A percentile compares a stretch with the other conserved stretches of the same genome.
Conservation (phyloP, 1,140 invertebrate species). For the Probaryconus sp. region DNA sequence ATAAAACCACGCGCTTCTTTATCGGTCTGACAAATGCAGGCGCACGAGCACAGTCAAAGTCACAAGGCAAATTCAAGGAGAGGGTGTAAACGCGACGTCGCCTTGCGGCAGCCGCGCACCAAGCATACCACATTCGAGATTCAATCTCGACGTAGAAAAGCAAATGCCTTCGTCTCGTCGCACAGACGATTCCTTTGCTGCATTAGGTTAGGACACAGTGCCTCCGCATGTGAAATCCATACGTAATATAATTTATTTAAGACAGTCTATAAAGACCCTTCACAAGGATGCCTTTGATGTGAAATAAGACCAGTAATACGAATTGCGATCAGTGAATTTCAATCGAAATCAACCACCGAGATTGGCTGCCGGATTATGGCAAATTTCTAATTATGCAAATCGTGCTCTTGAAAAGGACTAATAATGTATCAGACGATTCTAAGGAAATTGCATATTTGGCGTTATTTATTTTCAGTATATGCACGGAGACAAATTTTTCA, state of each 20-base stretch:
- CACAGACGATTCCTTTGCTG: slow-evolving; percentile 58
- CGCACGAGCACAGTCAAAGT: too few relatives aligned
- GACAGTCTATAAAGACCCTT: slow-evolving; percentile 58
- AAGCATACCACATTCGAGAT: slow-evolving; percentile 45
- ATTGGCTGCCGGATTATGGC: slow-evolving; percentile 41
- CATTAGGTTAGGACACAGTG: slow-evolving; percentile 57
- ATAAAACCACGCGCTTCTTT: slow-evolving; percentile 60
- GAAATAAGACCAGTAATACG: slow-evolving; percentile 58
- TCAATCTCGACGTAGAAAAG: slow-evolving; percentile 55
- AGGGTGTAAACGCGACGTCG: slow-evolving; percentile 52
- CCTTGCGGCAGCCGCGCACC: slow-evolving; percentile 22
- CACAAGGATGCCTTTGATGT: slow-evolving; percentile 56
- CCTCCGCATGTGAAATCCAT: slow-evolving; percentile 57
- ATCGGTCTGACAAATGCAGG: slow-evolving; percentile 52
- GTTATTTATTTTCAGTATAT: slow-evolving; percentile 24
- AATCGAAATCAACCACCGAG: slow-evolving; percentile 52
- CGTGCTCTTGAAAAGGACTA: slow-evolving; percentile 46
- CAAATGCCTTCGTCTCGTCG: slow-evolving; percentile 51
- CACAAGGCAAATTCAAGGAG: slow-evolving; percentile 49
- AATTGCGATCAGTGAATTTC: slow-evolving; percentile 58
- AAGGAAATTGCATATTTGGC: slow-evolving; percentile 27
- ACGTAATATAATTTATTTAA: slow-evolving; percentile 64
- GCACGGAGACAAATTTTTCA: slow-evolving; percentile 2
- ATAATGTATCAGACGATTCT: slow-evolving; percentile 30
- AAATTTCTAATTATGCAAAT: slow-evolving; percentile 60